Conservation (phyloP, 2,113 vertebrate genomes). For the Accipiter virgatus region DNA sequence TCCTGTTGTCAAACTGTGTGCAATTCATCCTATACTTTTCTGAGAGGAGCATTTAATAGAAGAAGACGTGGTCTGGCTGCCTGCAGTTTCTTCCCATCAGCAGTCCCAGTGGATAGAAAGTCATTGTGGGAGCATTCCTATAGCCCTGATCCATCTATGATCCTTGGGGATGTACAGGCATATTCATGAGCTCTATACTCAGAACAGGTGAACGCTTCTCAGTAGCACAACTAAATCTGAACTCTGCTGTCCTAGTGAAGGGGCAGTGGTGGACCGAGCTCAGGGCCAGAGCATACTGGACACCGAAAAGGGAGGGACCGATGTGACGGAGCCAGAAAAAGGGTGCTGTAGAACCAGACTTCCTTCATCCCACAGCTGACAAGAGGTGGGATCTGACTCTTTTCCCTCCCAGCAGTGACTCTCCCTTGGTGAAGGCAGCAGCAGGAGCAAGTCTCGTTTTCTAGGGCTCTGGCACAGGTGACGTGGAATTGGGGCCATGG, state of each 20-base stretch:
- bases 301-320: neutral
- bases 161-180: neutral
- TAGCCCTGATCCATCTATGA: neutral
- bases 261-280: neutral
- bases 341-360: neutral
- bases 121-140: neutral
- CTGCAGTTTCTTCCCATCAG: neutral
- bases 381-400: neutral
- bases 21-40: neutral
- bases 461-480: neutral
- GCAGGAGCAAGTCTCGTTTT: neutral
- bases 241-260: neutral
- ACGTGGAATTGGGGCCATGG: neutral
- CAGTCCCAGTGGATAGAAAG: neutral
- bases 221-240: neutral
- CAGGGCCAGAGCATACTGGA: neutral
- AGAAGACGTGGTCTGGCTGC: neutral
- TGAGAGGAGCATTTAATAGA: neutral
- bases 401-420: neutral
- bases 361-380: neutral
- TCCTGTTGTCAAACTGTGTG: neutral
- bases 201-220: neutral
- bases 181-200: neutral
- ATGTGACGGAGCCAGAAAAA: neutral
- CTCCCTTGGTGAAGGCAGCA: neutral